Evolutionary conservation across 2,797 vertebrate species (phyloP).

Genomic region (Cheracebus regulus): DNA sequence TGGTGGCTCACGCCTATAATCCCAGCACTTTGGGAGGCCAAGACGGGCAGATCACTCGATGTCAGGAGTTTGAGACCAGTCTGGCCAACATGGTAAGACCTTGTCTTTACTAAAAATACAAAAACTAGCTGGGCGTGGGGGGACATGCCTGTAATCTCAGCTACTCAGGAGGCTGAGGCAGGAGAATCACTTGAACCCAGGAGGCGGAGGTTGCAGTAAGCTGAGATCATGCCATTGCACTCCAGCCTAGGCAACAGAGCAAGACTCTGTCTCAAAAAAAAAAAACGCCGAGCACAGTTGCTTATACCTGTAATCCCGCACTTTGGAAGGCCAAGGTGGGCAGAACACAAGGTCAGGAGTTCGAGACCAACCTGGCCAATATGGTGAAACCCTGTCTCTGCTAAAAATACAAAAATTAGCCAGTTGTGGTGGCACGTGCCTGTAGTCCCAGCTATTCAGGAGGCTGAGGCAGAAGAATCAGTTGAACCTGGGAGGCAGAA

Average conservation of each 20-base stretch:
- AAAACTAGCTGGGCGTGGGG: background rate
- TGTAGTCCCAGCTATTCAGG: background rate
- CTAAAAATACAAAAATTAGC: background rate
- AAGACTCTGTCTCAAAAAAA: background rate
- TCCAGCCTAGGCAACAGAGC: background rate
- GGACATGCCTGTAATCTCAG: background rate
- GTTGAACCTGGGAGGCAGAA: background rate
- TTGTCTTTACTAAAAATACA: background rate
- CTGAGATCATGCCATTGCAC: background rate
- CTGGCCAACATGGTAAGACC: background rate
- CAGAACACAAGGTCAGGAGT: background rate
- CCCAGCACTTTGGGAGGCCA: background rate
- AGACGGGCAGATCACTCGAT: background rate
- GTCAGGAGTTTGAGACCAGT: background rate
- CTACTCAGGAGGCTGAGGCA: background rate
- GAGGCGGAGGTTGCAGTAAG: background rate
- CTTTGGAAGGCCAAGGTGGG: background rate
- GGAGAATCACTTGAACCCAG: background rate
- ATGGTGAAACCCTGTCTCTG: background rate
- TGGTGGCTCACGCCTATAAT: background rate
- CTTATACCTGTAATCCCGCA: background rate
- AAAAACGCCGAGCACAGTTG: background rate
- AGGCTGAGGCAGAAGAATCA: background rate
- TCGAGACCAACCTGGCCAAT: background rate
- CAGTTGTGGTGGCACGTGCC: background rate